A percentile compares a stretch with the other conserved stretches of the same genome.
phyloP scores from a whole-genome alignment of 2,888 invertebrate species.

The Encarsia formosa region DNA sequence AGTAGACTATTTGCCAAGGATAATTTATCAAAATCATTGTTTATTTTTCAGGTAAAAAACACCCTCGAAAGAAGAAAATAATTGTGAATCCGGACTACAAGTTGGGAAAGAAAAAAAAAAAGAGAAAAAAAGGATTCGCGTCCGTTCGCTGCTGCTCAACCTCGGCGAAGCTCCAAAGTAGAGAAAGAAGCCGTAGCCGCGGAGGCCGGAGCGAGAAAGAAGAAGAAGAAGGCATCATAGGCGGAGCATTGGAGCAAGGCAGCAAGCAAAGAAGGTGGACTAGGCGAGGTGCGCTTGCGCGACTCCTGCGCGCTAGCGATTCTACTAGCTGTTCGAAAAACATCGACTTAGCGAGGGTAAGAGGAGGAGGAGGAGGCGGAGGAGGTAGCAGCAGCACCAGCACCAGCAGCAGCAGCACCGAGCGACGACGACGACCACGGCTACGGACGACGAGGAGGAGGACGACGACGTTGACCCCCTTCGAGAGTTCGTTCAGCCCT shows the following conservation, averaged over 20 bases:
- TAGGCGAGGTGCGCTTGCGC: conserved; percentile 21
- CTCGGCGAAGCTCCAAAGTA: too few species aligned
- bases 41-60: too few species aligned
- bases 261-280: neutral
- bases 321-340: conserved; percentile 43
- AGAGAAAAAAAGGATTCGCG: too few species aligned
- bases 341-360: conserved; percentile 32
- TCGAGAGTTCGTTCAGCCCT: too few species aligned
- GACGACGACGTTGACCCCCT: conserved; percentile 20
- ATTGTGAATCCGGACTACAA: too few species aligned
- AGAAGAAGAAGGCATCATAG: neutral
- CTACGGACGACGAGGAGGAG: conserved; percentile 23
- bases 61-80: too few species aligned
- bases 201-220: neutral
- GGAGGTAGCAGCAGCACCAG: conserved; percentile 13
- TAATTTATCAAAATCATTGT: too few species aligned
- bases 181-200: too few species aligned
- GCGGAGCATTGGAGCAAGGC: neutral
- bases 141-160: too few species aligned
- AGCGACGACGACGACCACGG: conserved; percentile 7
- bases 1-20: too few species aligned
- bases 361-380: conserved; percentile 10
- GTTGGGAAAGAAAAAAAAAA: too few species aligned
- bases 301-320: conserved; percentile 24
- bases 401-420: conserved; percentile 8